A percentile compares a stretch with the other conserved stretches of the same genome.
These are phyloP conservation scores for Melitaea athalia DNA, from an alignment of 2,888 invertebrate genomes.

Conservation along the genomic window DNA sequence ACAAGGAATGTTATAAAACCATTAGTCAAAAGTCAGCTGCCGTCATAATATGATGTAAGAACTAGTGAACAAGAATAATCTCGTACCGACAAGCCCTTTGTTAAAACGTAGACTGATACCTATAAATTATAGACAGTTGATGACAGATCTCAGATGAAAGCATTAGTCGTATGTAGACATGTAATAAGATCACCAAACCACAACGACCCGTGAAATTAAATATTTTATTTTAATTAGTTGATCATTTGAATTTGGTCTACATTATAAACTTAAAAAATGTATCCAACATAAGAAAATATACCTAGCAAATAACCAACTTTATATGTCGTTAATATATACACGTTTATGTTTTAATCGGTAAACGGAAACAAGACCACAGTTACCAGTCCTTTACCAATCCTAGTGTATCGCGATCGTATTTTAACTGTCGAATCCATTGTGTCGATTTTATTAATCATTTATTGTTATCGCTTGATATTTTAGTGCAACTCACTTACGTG, in stretches of 20 bases:
- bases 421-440: constrained; percentile 29
- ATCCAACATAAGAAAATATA: neutral
- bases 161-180: neutral
- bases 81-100: constrained; percentile 27
- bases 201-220: neutral
- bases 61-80: constrained; percentile 19
- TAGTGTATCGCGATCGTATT: constrained; percentile 40
- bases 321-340: too few species aligned
- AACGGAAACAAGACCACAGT: constrained; percentile 37
- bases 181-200: neutral
- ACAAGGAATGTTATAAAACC: constrained; percentile 37
- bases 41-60: constrained; percentile 25
- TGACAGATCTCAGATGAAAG: constrained; percentile 14
- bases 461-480: neutral
- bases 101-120: constrained; percentile 19
- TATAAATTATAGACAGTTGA: constrained; percentile 14
- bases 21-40: constrained; percentile 36
- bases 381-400: constrained; percentile 41
- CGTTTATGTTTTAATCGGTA: constrained; percentile 5
- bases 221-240: neutral
- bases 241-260: neutral
- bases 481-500: too few species aligned
- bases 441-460: constrained; percentile 14
- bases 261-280: neutral
- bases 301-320: neutral